Evolutionary conservation across 2,797 vertebrate genomes (phyloP), one percentile per base, ranked within the genome.

Genomic region (Anguilla pacifica): DNA sequence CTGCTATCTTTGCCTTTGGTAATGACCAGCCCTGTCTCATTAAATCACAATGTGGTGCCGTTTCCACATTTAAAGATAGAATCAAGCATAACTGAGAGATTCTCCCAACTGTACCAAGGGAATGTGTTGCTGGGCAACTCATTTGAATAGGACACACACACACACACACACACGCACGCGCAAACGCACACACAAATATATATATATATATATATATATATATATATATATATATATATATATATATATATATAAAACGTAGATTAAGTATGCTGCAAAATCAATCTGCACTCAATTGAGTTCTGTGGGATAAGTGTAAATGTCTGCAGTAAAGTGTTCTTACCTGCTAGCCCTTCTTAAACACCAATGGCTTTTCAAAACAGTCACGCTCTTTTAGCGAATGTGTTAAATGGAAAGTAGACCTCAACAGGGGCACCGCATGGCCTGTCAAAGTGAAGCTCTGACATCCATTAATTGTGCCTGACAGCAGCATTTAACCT

Each of bases 121-220:
- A 67, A 88, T 49, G 22, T 46, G 87, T 88, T 88, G 84, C 84
- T 13, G 74, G 39, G 87, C 87, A 88, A 88, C 84, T 86, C 57
- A 2, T 59, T 49, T 3, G 43, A 64, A 31, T 25, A 83, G 59
- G 70, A 79, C 46, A 15, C 10, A 79, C 43, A 6, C 31, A 39
- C 72, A 74, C 39, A 39, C 31, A 10, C 9, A 53, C 53, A 43
- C 43, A 43, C 43, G 1, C 43, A 6, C 43, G 5, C 43, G 5
- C 43, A 46, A 3, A 6, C 43, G 0, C 43, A 46, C 43, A 46
- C 43, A 46, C 39, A 43, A 43, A 35, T 35, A 35, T 35, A 35
- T 35, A 35, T 35, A 39, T 39, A 39, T 39, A 39, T 39, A 43
- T 46, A 46, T 46, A 46, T 46, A 46, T 43, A 43, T 46, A 46